A percentile compares a stretch with the other conserved stretches of the same genome.
Conservation (phyloP, 1,140 invertebrate genomes). For the Diachasmimorpha longicaudata region DNA sequence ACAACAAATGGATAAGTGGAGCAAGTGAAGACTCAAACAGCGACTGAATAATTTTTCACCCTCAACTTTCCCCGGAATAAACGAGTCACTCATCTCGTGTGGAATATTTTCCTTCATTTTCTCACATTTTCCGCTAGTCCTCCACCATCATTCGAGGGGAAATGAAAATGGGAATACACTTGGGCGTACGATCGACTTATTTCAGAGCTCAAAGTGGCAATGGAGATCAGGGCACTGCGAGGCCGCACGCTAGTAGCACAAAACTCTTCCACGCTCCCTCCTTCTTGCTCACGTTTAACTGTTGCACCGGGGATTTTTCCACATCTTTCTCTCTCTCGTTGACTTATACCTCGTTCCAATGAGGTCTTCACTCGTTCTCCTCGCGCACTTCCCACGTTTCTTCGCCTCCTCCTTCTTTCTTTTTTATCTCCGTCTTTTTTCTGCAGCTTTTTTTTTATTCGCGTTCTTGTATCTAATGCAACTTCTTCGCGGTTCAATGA, state of each 20-base stretch:
- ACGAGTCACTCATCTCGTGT: not conserved
- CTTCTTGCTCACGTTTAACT: not conserved
- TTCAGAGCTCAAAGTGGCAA: slow-evolving; percentile 44
- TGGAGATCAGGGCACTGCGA: slow-evolving; percentile 48
- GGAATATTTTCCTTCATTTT: not conserved
- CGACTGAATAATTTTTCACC: not conserved
- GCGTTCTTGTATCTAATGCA: not conserved
- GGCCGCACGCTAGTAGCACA: slow-evolving; percentile 49
- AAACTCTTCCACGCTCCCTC: slow-evolving; percentile 19
- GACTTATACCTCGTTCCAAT: slow-evolving; percentile 24
- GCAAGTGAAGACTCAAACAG: not conserved
- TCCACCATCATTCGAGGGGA: not conserved
- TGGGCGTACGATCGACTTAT: slow-evolving; percentile 32
- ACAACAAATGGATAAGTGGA: too few relatives aligned
- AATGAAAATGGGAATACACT: slow-evolving; percentile 35
- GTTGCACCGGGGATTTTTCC: not conserved
- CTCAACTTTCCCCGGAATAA: not conserved
- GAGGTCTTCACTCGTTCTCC: slow-evolving; percentile 8
- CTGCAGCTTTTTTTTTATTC: not conserved
- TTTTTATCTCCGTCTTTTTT: slow-evolving; percentile 13
- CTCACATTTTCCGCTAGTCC: not conserved
- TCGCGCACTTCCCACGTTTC: slow-evolving; percentile 31
- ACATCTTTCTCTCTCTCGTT: slow-evolving; percentile 12
- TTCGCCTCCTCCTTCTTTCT: not conserved
- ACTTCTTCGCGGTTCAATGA: slow-evolving; percentile 23